Base-by-base conservation (phyloP, 2,113 vertebrate species). In the Phrynocephalus versicolor region DNA sequence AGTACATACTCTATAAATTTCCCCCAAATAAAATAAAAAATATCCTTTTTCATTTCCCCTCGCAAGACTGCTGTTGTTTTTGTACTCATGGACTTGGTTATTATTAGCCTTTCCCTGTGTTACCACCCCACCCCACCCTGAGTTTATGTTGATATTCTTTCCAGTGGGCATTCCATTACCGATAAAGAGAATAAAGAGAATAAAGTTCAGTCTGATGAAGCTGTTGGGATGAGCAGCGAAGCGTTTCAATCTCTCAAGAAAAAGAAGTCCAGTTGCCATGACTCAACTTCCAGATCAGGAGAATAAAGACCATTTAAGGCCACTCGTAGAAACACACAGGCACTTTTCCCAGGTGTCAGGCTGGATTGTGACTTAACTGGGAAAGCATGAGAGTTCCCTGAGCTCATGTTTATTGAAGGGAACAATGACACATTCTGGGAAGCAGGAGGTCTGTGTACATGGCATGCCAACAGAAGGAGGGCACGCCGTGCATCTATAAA, bases 401-500 rank as follows among this genome's bases (percentile, higher is more conserved):
- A 79, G 90, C 87, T 75, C 64, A 0, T 79, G 62, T 91, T 35
- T 85, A 72, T 72, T 83, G 78, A 79, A 10, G 90, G 91, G 88
- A 18, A 78, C 88, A 85, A 85, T 77, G 64, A 0, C 70, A 69
- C 81, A 30, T 77, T 78, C 37, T 88, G 80, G 45, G 81, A 84
- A 77, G 27, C 0, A 25, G 82, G 89, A 86, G 75, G 90, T 86
- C 74, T 79, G 84, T 69, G 84, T 77, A 74, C 41, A 69, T 16
- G 62, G 88, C 90, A 93, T 93, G 83, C 82, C 88, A 85, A 76
- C 88, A 90, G 89, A 83, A 90, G 89, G 82, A 90, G 92, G 89
- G 79, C 88, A 92, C 67, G 83, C 85, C 72, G 10, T 33, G 74
- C 82, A 65, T 87, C 83, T 3, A 2, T 10, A 14, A 88, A 75